Conservation (phyloP, 2,888 invertebrate species). For the Ichneumoninae sp. region DNA sequence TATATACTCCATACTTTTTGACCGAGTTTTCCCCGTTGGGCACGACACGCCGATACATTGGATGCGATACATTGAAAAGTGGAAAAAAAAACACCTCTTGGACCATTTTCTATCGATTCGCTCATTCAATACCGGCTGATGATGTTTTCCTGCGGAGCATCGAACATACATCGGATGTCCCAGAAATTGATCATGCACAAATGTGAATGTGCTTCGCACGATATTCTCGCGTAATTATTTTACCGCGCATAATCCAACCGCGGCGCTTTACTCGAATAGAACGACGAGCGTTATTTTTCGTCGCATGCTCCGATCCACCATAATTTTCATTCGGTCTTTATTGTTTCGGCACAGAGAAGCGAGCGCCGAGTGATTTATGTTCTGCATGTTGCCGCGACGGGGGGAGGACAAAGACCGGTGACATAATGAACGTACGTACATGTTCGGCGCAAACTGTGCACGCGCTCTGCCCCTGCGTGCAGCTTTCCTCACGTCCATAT, state of each 20-base stretch:
- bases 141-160: neutral
- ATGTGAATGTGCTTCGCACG: neutral
- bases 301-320: constrained; percentile 19
- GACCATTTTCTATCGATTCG: neutral
- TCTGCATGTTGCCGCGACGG: constrained; percentile 51
- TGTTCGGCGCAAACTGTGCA: constrained; percentile 18
- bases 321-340: constrained; percentile 57
- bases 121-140: neutral
- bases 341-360: constrained; percentile 49
- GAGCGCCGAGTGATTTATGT: constrained; percentile 63
- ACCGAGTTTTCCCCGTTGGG: constrained; percentile 11
- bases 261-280: constrained; percentile 30
- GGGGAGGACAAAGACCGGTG: constrained; percentile 56
- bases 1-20: constrained; percentile 36
- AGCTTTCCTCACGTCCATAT: constrained; percentile 55
- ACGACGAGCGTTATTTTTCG: constrained; percentile 50
- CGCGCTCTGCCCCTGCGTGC: constrained; percentile 18
- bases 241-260: neutral
- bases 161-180: neutral
- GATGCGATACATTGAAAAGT: constrained; percentile 4
- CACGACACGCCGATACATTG: neutral
- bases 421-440: constrained; percentile 58
- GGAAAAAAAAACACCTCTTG: neutral
- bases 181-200: neutral
- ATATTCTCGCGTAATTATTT: constrained; percentile 3